These are phyloP conservation scores for Spodoptera frugiperda DNA, from an alignment of 1,140 invertebrate genomes.

Conservation along the genomic window DNA sequence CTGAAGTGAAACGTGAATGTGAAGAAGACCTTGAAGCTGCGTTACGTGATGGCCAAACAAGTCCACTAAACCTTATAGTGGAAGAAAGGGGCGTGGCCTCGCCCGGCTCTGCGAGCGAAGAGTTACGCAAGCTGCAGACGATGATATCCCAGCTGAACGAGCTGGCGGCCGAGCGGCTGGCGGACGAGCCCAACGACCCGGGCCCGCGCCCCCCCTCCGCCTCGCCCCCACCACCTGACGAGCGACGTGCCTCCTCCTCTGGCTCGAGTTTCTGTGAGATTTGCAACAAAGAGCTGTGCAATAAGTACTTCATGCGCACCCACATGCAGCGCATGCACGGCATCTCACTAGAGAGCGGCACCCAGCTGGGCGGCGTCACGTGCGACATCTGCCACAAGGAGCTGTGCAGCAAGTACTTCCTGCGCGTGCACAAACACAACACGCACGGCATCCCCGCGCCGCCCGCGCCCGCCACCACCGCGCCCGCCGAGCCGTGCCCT, in stretches of 20 bases:
- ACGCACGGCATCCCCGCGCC: constrained; percentile 95
- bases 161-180: constrained; percentile 88
- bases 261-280: constrained; percentile 98
- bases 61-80: constrained; percentile 83
- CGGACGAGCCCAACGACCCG: constrained; percentile 65
- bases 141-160: constrained; percentile 97
- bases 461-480: constrained; percentile 85
- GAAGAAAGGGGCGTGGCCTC: constrained; percentile 80
- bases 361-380: constrained; percentile 96
- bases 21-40: constrained; percentile 80
- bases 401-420: constrained; percentile 98
- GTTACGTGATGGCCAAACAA: constrained; percentile 78
- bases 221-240: constrained; percentile 75
- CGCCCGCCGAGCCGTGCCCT: constrained; percentile 90
- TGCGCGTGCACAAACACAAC: constrained; percentile 98
- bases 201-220: constrained; percentile 72
- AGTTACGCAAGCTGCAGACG: constrained; percentile 94
- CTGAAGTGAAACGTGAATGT: constrained; percentile 79
- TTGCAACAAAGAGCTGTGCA: constrained; percentile 99
- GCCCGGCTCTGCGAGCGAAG: constrained; percentile 90
- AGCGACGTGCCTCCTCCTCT: constrained; percentile 86
- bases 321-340: constrained; percentile 99
- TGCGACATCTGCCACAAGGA: constrained; percentile 99
- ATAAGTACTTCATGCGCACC: constrained; percentile 99
- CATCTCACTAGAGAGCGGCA: constrained; percentile 97